Evolutionary conservation across 2,113 vertebrate species (phyloP).

Genomic region (Colistium nudipinnis): DNA sequence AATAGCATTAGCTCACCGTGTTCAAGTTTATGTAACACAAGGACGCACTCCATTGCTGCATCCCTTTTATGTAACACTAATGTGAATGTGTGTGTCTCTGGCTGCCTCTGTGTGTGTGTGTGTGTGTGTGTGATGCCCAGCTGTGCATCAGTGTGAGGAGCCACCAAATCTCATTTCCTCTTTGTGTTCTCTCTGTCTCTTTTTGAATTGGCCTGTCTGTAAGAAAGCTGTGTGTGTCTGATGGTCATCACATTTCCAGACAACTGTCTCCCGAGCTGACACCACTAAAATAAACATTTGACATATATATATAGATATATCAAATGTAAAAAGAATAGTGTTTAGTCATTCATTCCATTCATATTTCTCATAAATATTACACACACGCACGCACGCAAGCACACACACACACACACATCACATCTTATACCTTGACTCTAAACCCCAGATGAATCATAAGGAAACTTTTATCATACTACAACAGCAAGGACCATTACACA

Average conservation of each 20-base stretch:
- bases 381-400: not conserved
- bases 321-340: too few species aligned
- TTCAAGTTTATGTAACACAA: constrained; percentile 44
- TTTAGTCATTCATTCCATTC: too few species aligned
- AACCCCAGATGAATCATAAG: too few species aligned
- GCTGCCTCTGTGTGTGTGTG: constrained; percentile 1
- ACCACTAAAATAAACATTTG: too few species aligned
- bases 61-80: constrained; percentile 40
- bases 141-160: not conserved
- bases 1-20: constrained; percentile 3
- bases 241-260: not conserved
- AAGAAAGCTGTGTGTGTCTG: not conserved
- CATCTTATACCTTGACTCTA: too few species aligned
- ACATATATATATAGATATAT: too few species aligned
- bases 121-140: constrained; percentile 1
- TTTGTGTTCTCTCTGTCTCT: not conserved
- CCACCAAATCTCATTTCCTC: constrained; percentile 35
- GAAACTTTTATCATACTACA: too few species aligned
- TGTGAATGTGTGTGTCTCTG: not conserved
- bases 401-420: too few species aligned
- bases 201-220: not conserved
- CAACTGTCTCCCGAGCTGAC: not conserved
- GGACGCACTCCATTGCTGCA: constrained; percentile 25
- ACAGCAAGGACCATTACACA: too few species aligned
- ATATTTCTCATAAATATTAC: not conserved